Evolutionary conservation across 1,140 invertebrate species (phyloP).

Genomic region (Leptonema lineaticorne): DNA sequence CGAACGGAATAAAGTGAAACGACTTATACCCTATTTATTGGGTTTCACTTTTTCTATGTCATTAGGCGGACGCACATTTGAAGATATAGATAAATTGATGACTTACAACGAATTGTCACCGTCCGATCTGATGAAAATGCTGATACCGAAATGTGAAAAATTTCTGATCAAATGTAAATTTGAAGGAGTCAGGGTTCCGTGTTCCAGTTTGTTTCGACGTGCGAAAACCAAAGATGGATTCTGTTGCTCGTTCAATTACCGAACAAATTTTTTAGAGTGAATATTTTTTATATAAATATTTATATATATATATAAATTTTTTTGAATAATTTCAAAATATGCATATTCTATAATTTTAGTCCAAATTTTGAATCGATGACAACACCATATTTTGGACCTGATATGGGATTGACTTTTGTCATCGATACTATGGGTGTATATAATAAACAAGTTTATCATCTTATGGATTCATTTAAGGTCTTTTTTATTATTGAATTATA

Average conservation of each 20-base stretch:
- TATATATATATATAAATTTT: background rate
- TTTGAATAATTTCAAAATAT: background rate
- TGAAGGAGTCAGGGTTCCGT: constrained; percentile 47
- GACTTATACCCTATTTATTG: constrained; percentile 39
- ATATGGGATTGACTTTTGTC: constrained; percentile 50
- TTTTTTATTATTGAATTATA: background rate
- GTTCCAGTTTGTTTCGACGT: constrained; percentile 47
- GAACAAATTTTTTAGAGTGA: constrained; percentile 32
- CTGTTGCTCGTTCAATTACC: constrained; percentile 56
- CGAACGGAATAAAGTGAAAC: constrained; percentile 23
- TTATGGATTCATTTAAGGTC: constrained; percentile 41
- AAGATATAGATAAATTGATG: constrained; percentile 31
- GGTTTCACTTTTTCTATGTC: constrained; percentile 33
- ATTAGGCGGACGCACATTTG: background rate
- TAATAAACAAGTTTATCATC: constrained; percentile 44
- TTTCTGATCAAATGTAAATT: constrained; percentile 50
- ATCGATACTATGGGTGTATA: constrained; percentile 44
- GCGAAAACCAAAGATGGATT: constrained; percentile 50
- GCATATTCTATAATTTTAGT: constrained; percentile 35
- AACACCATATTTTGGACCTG: constrained; percentile 46
- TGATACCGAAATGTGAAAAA: constrained; percentile 46
- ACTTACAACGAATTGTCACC: constrained; percentile 30
- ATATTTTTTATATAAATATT: background rate
- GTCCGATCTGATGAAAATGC: constrained; percentile 36
- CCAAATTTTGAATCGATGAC: constrained; percentile 39